These are phyloP conservation scores for Jacana jacana DNA, from an alignment of 2,113 vertebrate genomes.

Conservation along the genomic window DNA sequence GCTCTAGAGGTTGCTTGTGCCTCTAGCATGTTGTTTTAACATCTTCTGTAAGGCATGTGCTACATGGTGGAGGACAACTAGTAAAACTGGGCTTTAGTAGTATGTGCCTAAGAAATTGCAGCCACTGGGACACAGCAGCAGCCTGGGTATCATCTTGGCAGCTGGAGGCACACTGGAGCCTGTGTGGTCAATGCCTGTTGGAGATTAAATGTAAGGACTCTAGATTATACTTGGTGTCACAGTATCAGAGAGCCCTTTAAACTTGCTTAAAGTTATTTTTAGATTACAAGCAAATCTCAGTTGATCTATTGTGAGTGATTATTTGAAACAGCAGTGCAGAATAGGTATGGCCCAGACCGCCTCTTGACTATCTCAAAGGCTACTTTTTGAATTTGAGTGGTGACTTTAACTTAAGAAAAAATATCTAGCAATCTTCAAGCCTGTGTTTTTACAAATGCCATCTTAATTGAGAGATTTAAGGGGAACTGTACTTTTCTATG, in stretches of 20 bases:
- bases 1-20: not conserved
- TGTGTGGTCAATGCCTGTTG: not conserved
- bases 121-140: not conserved
- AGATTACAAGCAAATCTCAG: not conserved
- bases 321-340: not conserved
- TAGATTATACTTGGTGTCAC: not conserved
- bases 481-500: not conserved
- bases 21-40: not conserved
- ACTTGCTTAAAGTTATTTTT: not conserved
- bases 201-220: not conserved
- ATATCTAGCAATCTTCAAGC: not conserved
- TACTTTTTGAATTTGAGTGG: not conserved
- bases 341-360: not conserved
- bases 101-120: not conserved
- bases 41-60: rapidly evolving
- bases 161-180: not conserved
- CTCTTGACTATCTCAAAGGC: not conserved
- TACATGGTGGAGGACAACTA: not conserved
- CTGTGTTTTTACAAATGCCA: conserved; percentile 28
- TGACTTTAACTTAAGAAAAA: not conserved
- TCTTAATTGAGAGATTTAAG: conserved; percentile 47
- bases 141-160: not conserved
- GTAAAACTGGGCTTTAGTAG: not conserved
- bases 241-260: not conserved
- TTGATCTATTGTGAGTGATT: not conserved